phyloP scores from a whole-genome alignment of 2,797 vertebrate genomes.

The Anguilla anguilla region DNA sequence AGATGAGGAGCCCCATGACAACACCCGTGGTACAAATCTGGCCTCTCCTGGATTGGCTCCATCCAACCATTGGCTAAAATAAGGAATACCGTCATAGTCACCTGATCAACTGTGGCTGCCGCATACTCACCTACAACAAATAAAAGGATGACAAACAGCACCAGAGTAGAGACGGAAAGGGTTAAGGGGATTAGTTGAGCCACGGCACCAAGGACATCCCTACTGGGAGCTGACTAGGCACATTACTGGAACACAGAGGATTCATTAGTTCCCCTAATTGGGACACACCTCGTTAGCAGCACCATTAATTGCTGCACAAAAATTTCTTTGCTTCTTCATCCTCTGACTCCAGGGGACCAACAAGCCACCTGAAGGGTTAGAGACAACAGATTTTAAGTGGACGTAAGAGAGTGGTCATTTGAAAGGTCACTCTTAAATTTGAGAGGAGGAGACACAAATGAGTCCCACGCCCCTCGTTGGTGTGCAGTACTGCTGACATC shows the following conservation, averaged over 20 bases:
- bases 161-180: neutral
- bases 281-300: constrained; percentile 51
- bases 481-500: neutral
- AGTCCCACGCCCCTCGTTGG: neutral
- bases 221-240: constrained; percentile 45
- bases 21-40: neutral
- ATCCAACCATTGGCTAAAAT: constrained; percentile 8
- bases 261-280: constrained; percentile 63
- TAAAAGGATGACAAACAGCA: neutral
- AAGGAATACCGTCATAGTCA: constrained; percentile 23
- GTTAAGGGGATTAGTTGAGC: constrained; percentile 19
- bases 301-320: constrained; percentile 36
- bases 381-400: neutral
- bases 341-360: constrained; percentile 15
- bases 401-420: neutral
- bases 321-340: neutral
- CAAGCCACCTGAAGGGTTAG: neutral
- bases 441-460: neutral
- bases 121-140: neutral
- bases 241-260: constrained; percentile 65
- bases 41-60: neutral
- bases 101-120: neutral
- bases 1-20: neutral
- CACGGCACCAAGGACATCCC: constrained; percentile 22
- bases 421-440: neutral